Evolutionary conservation across 2,797 vertebrate genomes (phyloP).

Genomic region (Macroramphosus scolopax): DNA sequence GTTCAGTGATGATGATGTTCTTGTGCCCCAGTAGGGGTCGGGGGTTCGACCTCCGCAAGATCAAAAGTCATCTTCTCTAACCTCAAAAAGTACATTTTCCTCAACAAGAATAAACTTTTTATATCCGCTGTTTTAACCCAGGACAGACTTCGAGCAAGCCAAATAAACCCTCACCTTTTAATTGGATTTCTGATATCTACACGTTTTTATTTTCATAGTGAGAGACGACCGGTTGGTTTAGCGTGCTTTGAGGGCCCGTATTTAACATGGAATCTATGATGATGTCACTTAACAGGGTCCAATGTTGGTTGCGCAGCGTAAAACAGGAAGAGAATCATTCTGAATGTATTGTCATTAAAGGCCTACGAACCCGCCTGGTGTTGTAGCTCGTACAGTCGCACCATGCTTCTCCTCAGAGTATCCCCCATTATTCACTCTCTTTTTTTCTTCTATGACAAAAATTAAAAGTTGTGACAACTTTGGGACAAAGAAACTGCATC

Average conservation of each 20-base stretch:
- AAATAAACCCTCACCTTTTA: slow-evolving; percentile 68
- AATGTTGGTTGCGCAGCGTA: slow-evolving; percentile 35
- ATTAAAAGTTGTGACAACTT: slow-evolving; percentile 50
- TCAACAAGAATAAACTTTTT: slow-evolving; percentile 51
- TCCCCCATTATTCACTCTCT: slow-evolving; percentile 1
- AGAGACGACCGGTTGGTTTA: slow-evolving; percentile 33
- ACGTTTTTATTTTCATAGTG: slow-evolving; percentile 40
- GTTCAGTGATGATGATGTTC: slow-evolving; percentile 57
- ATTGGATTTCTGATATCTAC: slow-evolving; percentile 69
- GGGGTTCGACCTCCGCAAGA: slow-evolving; percentile 56
- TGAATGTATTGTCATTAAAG: slow-evolving; percentile 72
- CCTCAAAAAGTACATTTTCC: slow-evolving; percentile 66
- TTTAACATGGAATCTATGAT: slow-evolving; percentile 34
- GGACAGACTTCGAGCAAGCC: slow-evolving; percentile 72
- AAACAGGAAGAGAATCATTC: slow-evolving; percentile 51
- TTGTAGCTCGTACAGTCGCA: slow-evolving; percentile 12
- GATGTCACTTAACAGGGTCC: slow-evolving; percentile 72
- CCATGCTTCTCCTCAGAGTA: no score
- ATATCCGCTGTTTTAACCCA: slow-evolving; percentile 70
- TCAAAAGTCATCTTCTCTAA: slow-evolving; percentile 62
- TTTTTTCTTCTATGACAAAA: slow-evolving; percentile 20
- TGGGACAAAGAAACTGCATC: slow-evolving; percentile 28
- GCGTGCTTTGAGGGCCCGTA: slow-evolving; percentile 34
- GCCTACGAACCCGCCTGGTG: slow-evolving; percentile 48
- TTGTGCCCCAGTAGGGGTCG: slow-evolving; percentile 40